phyloP scores from a whole-genome alignment of 2,113 vertebrate genomes.

The Labrus mixtus region DNA sequence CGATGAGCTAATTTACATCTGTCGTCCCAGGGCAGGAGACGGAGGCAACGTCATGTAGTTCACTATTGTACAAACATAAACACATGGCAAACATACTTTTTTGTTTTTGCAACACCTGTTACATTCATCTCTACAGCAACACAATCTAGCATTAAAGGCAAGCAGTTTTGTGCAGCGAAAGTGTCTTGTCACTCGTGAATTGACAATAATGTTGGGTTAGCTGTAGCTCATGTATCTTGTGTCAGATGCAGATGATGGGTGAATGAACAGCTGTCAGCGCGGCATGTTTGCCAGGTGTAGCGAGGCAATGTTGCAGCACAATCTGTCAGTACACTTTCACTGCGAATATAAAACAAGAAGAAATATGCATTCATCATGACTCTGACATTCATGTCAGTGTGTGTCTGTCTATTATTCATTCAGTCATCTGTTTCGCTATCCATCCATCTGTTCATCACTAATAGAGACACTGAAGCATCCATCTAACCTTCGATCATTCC shows the following conservation, averaged over 20 bases:
- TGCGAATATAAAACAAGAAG: background rate
- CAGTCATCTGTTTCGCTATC: constrained; percentile 15
- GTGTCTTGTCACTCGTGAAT: constrained; percentile 13
- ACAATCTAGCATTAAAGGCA: constrained; percentile 1
- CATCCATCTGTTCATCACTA: constrained; percentile 21
- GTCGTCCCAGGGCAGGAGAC: too few species aligned
- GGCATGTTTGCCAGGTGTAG: constrained; percentile 35
- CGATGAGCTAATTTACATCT: too few species aligned
- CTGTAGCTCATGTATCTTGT: constrained; percentile 37
- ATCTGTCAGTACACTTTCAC: constrained; percentile 19
- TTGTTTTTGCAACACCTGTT: too few species aligned
- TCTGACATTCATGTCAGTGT: background rate
- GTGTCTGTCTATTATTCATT: constrained; percentile 4
- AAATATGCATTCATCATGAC: constrained; percentile 25
- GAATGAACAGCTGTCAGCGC: constrained; percentile 52
- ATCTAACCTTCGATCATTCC: background rate
- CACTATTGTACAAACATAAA: too few species aligned
- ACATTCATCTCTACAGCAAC: constrained; percentile 5
- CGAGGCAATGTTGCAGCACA: constrained; percentile 13
- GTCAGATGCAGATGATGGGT: constrained; percentile 40
- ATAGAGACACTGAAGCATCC: background rate
- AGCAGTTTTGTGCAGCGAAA: background rate
- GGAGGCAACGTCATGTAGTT: too few species aligned
- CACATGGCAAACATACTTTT: too few species aligned
- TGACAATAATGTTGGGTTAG: constrained; percentile 33